These are phyloP conservation scores for Dendrolimus houi DNA, from an alignment of 2,888 invertebrate genomes.

Conservation along the genomic window DNA sequence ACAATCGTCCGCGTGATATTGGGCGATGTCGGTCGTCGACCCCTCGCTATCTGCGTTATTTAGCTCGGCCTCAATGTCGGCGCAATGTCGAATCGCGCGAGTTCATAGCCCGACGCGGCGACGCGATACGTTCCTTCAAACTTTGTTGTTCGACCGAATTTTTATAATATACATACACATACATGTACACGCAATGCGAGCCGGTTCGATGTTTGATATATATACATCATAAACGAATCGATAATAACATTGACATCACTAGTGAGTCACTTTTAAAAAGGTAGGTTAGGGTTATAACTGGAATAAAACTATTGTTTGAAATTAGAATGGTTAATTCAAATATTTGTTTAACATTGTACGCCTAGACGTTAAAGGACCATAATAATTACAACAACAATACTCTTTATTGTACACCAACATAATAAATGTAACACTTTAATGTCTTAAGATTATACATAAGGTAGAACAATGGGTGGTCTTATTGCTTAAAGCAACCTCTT, in stretches of 20 bases:
- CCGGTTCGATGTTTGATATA: background rate
- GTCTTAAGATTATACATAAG: too few species aligned
- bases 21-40: slow-evolving; percentile 69
- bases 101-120: slow-evolving; percentile 63
- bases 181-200: background rate
- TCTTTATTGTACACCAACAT: too few species aligned
- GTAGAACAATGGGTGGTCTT: too few species aligned
- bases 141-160: slow-evolving; percentile 51
- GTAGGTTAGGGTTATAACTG: background rate
- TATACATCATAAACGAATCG: background rate
- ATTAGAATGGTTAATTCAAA: background rate
- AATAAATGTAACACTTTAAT: too few species aligned
- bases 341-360: too few species aligned
- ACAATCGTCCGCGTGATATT: slow-evolving; percentile 66
- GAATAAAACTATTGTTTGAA: background rate
- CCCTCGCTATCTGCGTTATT: slow-evolving; percentile 71
- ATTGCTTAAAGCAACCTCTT: too few species aligned
- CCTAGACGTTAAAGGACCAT: too few species aligned
- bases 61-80: slow-evolving; percentile 67
- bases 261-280: background rate
- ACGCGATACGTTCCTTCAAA: slow-evolving; percentile 45
- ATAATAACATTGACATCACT: background rate
- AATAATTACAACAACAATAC: too few species aligned
- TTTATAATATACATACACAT: slow-evolving; percentile 28
- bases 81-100: slow-evolving; percentile 67